Evolutionary conservation across 2,888 invertebrate genomes (phyloP), one percentile per base, ranked within the genome.

Genomic region (Tricholauxania praeusta): DNA sequence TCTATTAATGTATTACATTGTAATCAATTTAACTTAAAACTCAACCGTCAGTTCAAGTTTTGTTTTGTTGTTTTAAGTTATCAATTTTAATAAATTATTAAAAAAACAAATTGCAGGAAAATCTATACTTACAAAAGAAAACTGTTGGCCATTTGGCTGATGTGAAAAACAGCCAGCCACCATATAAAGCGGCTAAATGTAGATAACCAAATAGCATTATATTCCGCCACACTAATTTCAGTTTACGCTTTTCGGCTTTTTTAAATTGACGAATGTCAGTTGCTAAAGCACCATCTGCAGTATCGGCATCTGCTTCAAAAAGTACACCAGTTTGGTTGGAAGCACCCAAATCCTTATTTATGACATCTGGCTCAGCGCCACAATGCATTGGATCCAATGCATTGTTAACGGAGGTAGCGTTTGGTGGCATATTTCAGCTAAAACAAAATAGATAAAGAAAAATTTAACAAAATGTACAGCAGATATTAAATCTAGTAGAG

Each of bases 161-260:
- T 51, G 92, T 91, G 49, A 95, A 87, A 82, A 91, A 89, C 49
- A 94, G 88, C 84, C 92, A 94, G 2, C 91, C 85, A 69, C 95
- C 96, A 83, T 94, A 95, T 0, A 95, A 52, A 0, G 94, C 93
- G 0, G 92, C 92, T 53, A 91, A 32, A 83, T 96, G 96, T 73
- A 96, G 89, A 82, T 92, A 93, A 3, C 88, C 88, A 83, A 96
- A 95, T 0, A 93, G 89, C 5, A 92, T 85, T 62, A 96, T 93
- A 83, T 96, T 96, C 75, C 93, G 90, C 96, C 96, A 96, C 1
- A 96, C 95, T 69, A 92, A 85, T 81, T 90, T 87, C 69, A 89
- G 83, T 74, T 91, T 90, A 47, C 89, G 87, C 66, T 89, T 88
- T 77, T 92, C 90, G 0, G 92, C 91, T 51, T 81, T 81, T 73